Conservation (phyloP, 2,113 vertebrate genomes). For the Menidia beryllina region DNA sequence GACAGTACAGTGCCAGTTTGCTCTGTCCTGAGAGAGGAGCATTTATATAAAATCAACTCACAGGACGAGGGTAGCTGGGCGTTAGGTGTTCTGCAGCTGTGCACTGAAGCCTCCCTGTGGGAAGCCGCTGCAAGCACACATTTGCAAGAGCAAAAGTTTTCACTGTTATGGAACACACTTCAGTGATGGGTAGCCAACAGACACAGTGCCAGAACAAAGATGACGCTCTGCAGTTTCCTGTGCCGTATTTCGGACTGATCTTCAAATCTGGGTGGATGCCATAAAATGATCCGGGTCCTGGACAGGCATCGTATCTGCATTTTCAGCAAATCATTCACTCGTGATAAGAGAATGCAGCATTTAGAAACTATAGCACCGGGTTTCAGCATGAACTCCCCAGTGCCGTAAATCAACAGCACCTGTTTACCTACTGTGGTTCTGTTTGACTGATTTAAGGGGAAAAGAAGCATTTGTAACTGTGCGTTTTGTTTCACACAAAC, state of each 20-base stretch:
- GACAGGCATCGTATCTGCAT: constrained; percentile 16
- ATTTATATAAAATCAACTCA: background rate
- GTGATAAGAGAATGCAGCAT: constrained; percentile 48
- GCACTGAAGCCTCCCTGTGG: constrained; percentile 19
- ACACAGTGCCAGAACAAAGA: no score
- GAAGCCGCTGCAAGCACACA: constrained; percentile 17
- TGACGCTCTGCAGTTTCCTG: no score
- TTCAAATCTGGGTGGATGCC: constrained; percentile 39
- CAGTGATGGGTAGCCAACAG: no score
- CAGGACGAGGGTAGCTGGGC: background rate
- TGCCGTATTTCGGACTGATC: constrained; percentile 23
- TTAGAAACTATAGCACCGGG: constrained; percentile 27
- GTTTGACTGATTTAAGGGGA: constrained; percentile 27
- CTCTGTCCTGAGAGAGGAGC: constrained; percentile 15
- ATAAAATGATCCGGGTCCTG: constrained; percentile 12
- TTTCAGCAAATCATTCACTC: constrained; percentile 31
- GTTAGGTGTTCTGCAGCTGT: background rate
- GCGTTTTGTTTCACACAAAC: constrained; percentile 42
- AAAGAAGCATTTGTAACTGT: constrained; percentile 35
- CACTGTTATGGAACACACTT: no score
- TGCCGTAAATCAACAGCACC: constrained; percentile 57
- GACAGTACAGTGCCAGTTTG: constrained; percentile 9
- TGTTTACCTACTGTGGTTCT: background rate
- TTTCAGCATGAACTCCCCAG: constrained; percentile 17
- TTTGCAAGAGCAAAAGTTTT: constrained; percentile 36